Percentiles rank a stretch among this genome's conserved stretches.
Conservation (phyloP, 1,140 invertebrate genomes). For the Tetragnatha versicolor region DNA sequence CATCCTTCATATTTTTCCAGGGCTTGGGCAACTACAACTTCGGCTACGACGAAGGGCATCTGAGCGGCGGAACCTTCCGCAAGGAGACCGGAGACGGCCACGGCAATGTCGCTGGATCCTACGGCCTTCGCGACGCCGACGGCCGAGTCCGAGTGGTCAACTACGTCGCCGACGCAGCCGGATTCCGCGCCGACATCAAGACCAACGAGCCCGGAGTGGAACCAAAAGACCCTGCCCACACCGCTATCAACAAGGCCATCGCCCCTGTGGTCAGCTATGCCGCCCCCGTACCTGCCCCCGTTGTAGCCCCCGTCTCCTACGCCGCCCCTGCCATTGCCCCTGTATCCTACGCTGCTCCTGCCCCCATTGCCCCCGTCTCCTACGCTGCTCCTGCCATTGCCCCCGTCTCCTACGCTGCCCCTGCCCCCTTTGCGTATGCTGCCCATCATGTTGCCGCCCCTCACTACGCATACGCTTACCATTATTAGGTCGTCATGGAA, state of each 20-base stretch:
- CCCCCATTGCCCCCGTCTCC: background rate
- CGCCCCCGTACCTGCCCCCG: conserved; percentile 60
- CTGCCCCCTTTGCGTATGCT: conserved; percentile 2
- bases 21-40: conserved; percentile 59
- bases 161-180: conserved; percentile 60
- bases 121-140: conserved; percentile 59
- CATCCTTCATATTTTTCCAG: conserved; percentile 18
- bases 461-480: conserved; percentile 42
- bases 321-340: conserved; percentile 53
- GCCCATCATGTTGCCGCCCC: conserved; percentile 22
- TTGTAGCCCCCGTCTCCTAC: background rate
- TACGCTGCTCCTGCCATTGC: background rate
- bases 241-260: conserved; percentile 58
- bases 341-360: background rate
- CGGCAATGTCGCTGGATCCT: conserved; percentile 59
- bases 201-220: conserved; percentile 57
- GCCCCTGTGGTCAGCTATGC: conserved; percentile 56
- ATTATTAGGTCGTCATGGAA: conserved; percentile 22
- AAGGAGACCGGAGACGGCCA: conserved; percentile 55
- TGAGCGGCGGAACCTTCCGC: conserved; percentile 59
- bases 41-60: conserved; percentile 60
- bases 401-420: background rate
- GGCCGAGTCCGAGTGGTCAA: conserved; percentile 60
- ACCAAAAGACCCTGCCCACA: conserved; percentile 55
- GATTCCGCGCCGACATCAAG: conserved; percentile 58